Percentiles rank a stretch among this genome's conserved stretches.
phyloP scores from a whole-genome alignment of 2,888 invertebrate genomes.

The Leptarthrus brevirostris region DNA sequence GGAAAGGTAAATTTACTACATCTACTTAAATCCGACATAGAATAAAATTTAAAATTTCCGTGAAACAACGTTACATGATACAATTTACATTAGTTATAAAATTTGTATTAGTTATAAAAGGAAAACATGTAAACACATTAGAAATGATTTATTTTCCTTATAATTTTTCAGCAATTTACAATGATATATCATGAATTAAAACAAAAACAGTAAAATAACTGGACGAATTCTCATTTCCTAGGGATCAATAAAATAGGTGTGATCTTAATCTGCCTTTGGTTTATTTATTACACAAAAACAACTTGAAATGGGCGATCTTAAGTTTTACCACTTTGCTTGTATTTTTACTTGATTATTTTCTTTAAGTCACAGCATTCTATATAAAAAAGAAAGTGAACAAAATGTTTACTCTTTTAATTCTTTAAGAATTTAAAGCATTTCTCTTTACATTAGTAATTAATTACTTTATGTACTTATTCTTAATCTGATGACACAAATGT shows the following conservation, averaged over 20 bases:
- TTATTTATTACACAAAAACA: conserved; percentile 40
- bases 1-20: no score
- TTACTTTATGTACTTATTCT: conserved; percentile 32
- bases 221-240: conserved; percentile 40
- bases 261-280: conserved; percentile 43
- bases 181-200: conserved; percentile 20
- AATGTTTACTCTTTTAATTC: conserved; percentile 41
- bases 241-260: conserved; percentile 21
- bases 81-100: no score
- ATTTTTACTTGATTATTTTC: conserved; percentile 31
- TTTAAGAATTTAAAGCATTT: conserved; percentile 47
- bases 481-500: conserved; percentile 34
- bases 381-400: conserved; percentile 43
- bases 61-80: no score
- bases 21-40: no score
- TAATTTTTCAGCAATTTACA: conserved; percentile 26
- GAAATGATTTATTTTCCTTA: conserved; percentile 34
- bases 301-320: conserved; percentile 29
- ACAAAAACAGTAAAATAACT: conserved; percentile 30
- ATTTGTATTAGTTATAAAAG: no score
- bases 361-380: conserved; percentile 44
- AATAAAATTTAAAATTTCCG: no score
- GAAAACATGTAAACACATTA: conserved; percentile 27
- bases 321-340: not conserved
- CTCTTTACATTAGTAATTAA: conserved; percentile 41